Evolutionary conservation across 2,888 invertebrate genomes (phyloP), one percentile per base, ranked within the genome.

Genomic region (Protodeltote pygarga): DNA sequence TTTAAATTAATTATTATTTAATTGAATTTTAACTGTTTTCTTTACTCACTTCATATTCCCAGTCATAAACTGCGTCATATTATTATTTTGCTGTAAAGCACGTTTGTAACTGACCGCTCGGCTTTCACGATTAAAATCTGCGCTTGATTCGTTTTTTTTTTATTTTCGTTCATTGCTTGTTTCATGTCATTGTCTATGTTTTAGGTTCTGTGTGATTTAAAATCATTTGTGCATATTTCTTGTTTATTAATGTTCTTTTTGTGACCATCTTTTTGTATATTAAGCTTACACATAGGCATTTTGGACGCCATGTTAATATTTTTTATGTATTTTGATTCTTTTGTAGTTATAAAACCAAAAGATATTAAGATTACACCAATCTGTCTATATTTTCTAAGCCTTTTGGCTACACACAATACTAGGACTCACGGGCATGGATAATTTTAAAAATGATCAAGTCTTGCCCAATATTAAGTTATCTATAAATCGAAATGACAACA

Each of bases 61-160:
- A 19, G 41, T 60, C 61, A 66, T 54, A 53, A 70, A 59, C 63
- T 71, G 71, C 71, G 73, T 70, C 62, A 60, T 61, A 35, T 41
- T 62, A 29, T 65, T 59, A 58, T 63, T 61, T 64, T 52, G 60
- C 55, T 51, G 42, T 53, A 13, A 38, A 57, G 77, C 78, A 77
- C 77, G 69, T 68, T 66, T 70, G 67, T 72, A 53, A 70, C 62
- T 70, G 62, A 65, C 61, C 29, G 65, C 71, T 68, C 66, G 61
- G 71, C 77, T 74, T 73, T 58, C 64, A 60, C 64, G 49, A 71
- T 62, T 48, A 55, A 69, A 69, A 64, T 38, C 46, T 40, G 19
- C 44, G 70, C 71, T 69, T 68, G 37, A 33, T 34, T 37, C 44
- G 44, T 54, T 59, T 53, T 55, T 40, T 55, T 65, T 41, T 59